Evolutionary conservation across 1,140 invertebrate species (phyloP), one percentile per base, ranked within the genome.

Genomic region (Acyrthosiphon pisum): DNA sequence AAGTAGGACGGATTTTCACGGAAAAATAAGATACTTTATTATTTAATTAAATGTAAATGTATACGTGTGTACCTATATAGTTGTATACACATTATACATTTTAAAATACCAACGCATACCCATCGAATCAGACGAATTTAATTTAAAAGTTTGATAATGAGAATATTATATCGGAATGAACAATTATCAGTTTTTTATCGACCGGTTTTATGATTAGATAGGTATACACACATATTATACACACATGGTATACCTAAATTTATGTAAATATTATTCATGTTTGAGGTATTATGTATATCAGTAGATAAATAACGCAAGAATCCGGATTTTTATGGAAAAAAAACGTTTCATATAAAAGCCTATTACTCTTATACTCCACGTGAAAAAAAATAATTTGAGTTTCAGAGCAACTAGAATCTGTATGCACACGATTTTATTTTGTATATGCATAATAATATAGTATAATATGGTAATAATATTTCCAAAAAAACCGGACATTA

Each of bases 151-250:
- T 76, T n/a, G 30, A 76, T 76, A 76, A 76, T 76, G 60, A 76
- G 60, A 76, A 76, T 30, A 60, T 60, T 60, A 30, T 30, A 68
- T 76, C 14, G 60, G 76, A 83, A 83, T 37, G 35, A 83, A 83
- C 18, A n/a, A 22, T 37, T 23, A 83, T 83, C 76, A 37, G 20
- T 83, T 83, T 83, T 83, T 83, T 83, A 83, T 83, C 76, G 76
- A 83, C 76, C n/a, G 35, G 76, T 83, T 83, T 83, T 83, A 37
- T 37, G 35, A 83, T 83, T 83, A 37, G 35, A 83, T 83, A 83
- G 14, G n/a, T 76, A 76, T 18, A 35, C 30, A 76, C 23, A 56
- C 56, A 56, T 18, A 76, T 76, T 46, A n/a, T 18, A 14, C 30
- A 68, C 60, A 68, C 30, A n/a, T n/a, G 14, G 14, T 68, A 68